Evolutionary conservation across 2,797 vertebrate genomes (phyloP).

Genomic region (Microchirus variegatus): DNA sequence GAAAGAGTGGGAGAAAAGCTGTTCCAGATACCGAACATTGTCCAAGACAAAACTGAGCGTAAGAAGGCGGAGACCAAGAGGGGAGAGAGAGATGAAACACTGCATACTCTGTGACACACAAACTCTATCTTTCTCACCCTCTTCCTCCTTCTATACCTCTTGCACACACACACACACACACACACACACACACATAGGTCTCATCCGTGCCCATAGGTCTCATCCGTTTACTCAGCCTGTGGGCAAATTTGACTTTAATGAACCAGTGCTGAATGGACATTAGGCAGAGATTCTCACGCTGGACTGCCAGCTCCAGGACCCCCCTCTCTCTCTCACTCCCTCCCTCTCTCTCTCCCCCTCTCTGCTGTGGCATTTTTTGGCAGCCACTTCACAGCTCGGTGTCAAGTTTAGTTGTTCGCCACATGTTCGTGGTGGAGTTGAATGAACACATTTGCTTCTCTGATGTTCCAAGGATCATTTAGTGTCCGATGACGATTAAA

Average conservation of each 20-base stretch:
- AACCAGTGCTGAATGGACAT: constrained; percentile 74
- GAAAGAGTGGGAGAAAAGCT: constrained; percentile 8
- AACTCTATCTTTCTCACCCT: constrained; percentile 16
- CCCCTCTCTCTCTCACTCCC: neutral
- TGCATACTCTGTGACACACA: constrained; percentile 45
- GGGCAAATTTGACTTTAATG: constrained; percentile 79
- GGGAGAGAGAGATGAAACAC: constrained; percentile 47
- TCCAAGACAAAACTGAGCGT: constrained; percentile 44
- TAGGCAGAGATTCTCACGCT: constrained; percentile 69
- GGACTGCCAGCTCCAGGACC: constrained; percentile 42
- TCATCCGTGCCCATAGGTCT: constrained; percentile 65
- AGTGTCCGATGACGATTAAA: constrained; percentile 6
- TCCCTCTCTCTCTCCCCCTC: neutral
- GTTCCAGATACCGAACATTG: constrained; percentile 47
- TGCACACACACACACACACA: constrained; percentile 8
- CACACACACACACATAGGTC: constrained; percentile 56
- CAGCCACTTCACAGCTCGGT: constrained; percentile 58
- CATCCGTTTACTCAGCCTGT: constrained; percentile 71
- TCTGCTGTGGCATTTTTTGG: constrained; percentile 56
- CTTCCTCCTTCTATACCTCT: neutral
- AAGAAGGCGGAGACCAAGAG: constrained; percentile 22
- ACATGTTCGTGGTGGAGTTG: constrained; percentile 50
- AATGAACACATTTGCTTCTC: constrained; percentile 39
- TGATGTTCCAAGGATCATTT: constrained; percentile 26
- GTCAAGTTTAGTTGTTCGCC: constrained; percentile 55